Evolutionary conservation across 2,797 vertebrate genomes (phyloP).

Genomic region (Rhabdomys pumilio): DNA sequence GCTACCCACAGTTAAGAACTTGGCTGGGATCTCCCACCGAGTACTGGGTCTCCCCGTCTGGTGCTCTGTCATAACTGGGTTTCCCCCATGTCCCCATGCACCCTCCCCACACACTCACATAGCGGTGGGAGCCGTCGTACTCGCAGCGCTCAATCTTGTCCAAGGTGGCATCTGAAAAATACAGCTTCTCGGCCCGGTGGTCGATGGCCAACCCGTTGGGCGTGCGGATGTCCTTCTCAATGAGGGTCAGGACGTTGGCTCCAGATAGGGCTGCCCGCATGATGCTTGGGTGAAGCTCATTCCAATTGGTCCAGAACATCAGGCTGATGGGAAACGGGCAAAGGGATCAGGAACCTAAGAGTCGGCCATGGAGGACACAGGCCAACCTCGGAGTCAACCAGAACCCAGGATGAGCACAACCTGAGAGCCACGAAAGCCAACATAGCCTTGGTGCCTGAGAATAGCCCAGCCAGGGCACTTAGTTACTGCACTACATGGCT

Average conservation of each 20-base stretch:
- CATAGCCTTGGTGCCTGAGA: fast-evolving
- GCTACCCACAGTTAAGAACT: background rate
- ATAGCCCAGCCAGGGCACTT: fast-evolving
- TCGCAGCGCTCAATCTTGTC: conserved; percentile 99
- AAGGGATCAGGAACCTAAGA: fast-evolving
- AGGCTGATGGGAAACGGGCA: conserved; percentile 88
- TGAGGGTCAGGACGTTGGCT: conserved; percentile 96
- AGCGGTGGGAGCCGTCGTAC: conserved; percentile 96
- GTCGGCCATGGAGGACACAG: fast-evolving
- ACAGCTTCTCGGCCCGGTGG: conserved; percentile 97
- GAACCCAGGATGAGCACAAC: background rate
- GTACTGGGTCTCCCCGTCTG: fast-evolving
- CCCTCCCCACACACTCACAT: conserved; percentile 90
- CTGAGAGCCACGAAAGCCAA: background rate
- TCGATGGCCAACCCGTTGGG: conserved; percentile 98
- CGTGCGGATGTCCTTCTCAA: conserved; percentile 96
- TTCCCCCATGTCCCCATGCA: fast-evolving
- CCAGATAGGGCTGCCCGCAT: conserved; percentile 97
- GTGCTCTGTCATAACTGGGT: fast-evolving
- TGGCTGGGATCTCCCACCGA: fast-evolving
- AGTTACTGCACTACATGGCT: fast-evolving
- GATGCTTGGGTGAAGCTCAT: conserved; percentile 98
- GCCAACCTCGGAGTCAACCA: fast-evolving
- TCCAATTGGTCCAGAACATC: conserved; percentile 99
- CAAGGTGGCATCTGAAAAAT: conserved; percentile 97